These are phyloP conservation scores for Drosophila testacea DNA, from an alignment of 2,888 invertebrate species.

Conservation along the genomic window DNA sequence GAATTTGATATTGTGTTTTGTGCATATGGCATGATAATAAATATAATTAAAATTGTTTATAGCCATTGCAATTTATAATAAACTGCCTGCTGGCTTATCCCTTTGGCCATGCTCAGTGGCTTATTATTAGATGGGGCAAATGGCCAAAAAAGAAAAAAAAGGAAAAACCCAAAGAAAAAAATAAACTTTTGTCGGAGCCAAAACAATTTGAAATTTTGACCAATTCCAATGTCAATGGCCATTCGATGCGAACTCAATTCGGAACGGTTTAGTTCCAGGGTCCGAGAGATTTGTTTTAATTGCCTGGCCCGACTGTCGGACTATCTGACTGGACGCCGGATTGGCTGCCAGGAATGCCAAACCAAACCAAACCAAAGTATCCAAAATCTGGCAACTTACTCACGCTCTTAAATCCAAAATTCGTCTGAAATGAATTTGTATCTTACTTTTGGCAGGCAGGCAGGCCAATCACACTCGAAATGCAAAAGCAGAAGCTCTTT, in stretches of 20 bases:
- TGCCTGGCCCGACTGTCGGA: conserved; percentile 40
- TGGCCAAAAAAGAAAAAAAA: conserved; percentile 13
- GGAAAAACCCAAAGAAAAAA: background rate
- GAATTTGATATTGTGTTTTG: conserved; percentile 16
- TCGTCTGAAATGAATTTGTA: conserved; percentile 69
- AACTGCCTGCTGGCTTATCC: conserved; percentile 50
- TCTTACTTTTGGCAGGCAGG: conserved; percentile 41
- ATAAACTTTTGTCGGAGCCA: conserved; percentile 11
- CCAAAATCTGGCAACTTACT: conserved; percentile 63
- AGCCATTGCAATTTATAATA: conserved; percentile 53
- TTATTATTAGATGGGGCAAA: conserved; percentile 33
- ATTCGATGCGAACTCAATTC: conserved; percentile 43
- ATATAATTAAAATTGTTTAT: conserved; percentile 56
- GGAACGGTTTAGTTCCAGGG: conserved; percentile 58
- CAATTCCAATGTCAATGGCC: conserved; percentile 49
- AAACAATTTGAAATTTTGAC: conserved; percentile 29
- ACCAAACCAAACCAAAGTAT: background rate
- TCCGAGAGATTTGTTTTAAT: conserved; percentile 64
- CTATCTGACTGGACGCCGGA: conserved; percentile 19
- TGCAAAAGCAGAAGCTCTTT: conserved; percentile 70
- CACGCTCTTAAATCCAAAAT: conserved; percentile 69
- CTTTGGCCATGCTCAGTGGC: conserved; percentile 58
- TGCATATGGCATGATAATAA: conserved; percentile 51
- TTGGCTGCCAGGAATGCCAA: conserved; percentile 38
- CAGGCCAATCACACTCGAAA: conserved; percentile 49